Conservation (phyloP, 2,797 vertebrate species). For the Arrhamphus sclerolepis region DNA sequence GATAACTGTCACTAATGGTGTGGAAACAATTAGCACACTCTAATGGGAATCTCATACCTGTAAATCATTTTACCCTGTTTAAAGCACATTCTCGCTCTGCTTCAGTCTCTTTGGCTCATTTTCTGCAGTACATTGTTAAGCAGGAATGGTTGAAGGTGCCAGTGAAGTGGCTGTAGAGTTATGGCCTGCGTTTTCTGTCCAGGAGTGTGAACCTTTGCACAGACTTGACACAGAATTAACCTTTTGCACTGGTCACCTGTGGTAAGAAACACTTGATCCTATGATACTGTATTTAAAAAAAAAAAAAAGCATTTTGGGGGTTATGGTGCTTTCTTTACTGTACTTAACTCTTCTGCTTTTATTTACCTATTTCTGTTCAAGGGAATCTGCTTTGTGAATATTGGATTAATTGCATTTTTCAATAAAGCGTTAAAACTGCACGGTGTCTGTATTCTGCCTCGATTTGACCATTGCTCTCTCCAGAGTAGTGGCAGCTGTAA, state of each 20-base stretch:
- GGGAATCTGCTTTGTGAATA: conserved; percentile 12
- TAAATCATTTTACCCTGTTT: conserved; percentile 84
- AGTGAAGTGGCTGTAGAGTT: conserved; percentile 68
- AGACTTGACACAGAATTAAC: conserved; percentile 60
- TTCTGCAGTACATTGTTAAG: conserved; percentile 69
- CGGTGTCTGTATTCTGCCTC: conserved; percentile 36
- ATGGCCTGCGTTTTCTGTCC: conserved; percentile 62
- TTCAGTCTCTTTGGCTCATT: conserved; percentile 73
- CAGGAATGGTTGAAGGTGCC: conserved; percentile 67
- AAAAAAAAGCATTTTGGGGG: conserved; percentile 35
- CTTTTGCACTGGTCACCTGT: conserved; percentile 52
- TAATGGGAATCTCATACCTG: conserved; percentile 86
- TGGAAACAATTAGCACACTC: conserved; percentile 87
- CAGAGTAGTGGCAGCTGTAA: conserved; percentile 18
- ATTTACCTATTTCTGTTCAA: conserved; percentile 8
- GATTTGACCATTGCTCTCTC: conserved; percentile 20
- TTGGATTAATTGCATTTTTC: conserved; percentile 38
- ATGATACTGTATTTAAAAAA: conserved; percentile 18
- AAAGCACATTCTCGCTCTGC: conserved; percentile 77
- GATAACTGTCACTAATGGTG: conserved; percentile 87
- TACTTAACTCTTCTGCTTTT: conserved; percentile 25
- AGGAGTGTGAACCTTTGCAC: conserved; percentile 44
- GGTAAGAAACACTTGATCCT: conserved; percentile 28
- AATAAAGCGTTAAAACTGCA: conserved; percentile 58
- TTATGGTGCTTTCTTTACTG: conserved; percentile 21